Conservation (phyloP, 2,113 vertebrate species). For the Hydrochoerus hydrochaeris region DNA sequence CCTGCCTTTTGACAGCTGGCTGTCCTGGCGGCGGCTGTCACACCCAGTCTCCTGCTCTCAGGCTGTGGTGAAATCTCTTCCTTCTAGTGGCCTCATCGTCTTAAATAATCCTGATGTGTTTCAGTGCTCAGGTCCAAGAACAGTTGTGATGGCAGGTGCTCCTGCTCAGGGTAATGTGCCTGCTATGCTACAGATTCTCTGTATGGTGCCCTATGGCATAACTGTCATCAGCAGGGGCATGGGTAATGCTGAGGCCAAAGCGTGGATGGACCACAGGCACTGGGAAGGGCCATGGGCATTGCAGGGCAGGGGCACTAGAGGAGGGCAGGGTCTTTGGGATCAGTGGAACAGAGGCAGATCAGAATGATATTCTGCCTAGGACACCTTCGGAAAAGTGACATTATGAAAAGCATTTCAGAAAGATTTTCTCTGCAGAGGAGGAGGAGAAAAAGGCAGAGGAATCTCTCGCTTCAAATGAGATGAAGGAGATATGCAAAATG, state of each 20-base stretch:
- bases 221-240: not conserved
- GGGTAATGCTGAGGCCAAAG: not conserved
- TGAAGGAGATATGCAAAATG: not conserved
- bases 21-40: not conserved
- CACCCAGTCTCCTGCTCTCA: not conserved
- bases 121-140: not conserved
- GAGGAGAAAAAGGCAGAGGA: not conserved
- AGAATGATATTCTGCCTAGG: rapidly evolving
- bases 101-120: not conserved
- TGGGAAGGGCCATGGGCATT: not conserved
- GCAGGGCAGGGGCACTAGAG: not conserved
- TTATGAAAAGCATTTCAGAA: rapidly evolving
- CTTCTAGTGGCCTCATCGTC: not conserved
- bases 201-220: not conserved
- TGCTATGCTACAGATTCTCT: not conserved
- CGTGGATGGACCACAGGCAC: not conserved
- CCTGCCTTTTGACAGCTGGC: not conserved
- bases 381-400: not conserved
- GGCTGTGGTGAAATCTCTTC: not conserved
- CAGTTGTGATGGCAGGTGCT: not conserved
- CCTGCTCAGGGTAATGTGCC: not conserved
- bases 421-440: not conserved
- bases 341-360: not conserved
- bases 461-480: not conserved
- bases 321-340: not conserved